Base-by-base conservation (phyloP, 2,113 vertebrate genomes). In the Tenebrosternarchus preto region DNA sequence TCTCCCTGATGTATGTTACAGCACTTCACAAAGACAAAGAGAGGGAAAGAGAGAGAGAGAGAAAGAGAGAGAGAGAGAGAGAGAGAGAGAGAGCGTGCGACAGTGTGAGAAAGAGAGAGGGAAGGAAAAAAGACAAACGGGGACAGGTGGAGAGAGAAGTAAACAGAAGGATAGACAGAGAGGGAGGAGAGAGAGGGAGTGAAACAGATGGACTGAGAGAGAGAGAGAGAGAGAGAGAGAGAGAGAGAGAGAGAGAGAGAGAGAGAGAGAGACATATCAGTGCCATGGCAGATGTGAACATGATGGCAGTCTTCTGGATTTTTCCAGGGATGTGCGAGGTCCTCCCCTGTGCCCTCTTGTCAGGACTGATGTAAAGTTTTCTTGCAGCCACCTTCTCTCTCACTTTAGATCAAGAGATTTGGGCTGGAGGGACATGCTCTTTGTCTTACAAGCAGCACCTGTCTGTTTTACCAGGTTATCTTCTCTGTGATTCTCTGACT, bases 1-100 rank as follows among this genome's bases (percentile, higher is more conserved):
- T 78, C 50, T 64, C 46, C n/a, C 22, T 73, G 81, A 72, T 77
- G 66, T 64, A 66, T 78, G 68, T 55, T 36, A 29, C 4, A 8
- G 2, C 29, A 36, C 29, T 36, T 19, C n/a, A 46, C 19, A 46
- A 17, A 68, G 43, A 69, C 15, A 19, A 16, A 33, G 11, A 50
- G 25, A 53, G 24, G 22, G 36, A 76, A 9, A 27, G 61, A 73
- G 1, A 20, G 6, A n/a, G 17, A 55, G 43, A 27, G 53, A 81
- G 55, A 22, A 3, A 39, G 55, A 11, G n/a, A n/a, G n/a, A n/a
- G n/a, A n/a, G 15, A 50, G 43, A 63, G 53, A 4, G 2, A 33
- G 43, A 16, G 22, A 29, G 76, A 43, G n/a, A 36, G 24, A 15
- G 7, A n/a, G n/a, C n/a, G n/a, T n/a, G n/a, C n/a, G n/a, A n/a